Evolutionary conservation across 2,113 vertebrate genomes (phyloP).

Genomic region (Sarotherodon lohbergeri): DNA sequence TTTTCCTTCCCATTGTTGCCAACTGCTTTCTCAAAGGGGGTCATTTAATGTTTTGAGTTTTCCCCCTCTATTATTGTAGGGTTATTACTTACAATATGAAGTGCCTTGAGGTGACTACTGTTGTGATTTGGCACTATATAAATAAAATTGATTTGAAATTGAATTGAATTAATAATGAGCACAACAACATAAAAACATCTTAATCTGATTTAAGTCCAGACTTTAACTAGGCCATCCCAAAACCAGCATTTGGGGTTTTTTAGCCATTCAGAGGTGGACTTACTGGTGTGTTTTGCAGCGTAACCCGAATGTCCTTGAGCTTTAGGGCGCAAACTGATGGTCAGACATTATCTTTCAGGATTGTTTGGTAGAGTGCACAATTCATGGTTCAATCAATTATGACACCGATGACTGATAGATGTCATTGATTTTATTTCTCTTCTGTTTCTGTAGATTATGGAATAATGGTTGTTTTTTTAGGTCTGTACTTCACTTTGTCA

Average conservation of each 20-base stretch:
- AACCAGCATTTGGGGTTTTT: not conserved
- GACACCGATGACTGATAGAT: not conserved
- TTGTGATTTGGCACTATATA: not conserved
- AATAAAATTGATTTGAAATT: not conserved
- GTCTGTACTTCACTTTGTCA: not conserved
- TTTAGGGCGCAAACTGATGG: not conserved
- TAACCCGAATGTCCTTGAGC: fast-evolving
- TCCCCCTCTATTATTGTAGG: not conserved
- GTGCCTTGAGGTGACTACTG: not conserved
- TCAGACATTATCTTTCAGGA: not conserved
- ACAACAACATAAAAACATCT: not conserved
- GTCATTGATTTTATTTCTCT: not conserved
- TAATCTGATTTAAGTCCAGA: not conserved
- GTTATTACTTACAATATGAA: not conserved
- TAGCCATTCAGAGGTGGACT: not conserved
- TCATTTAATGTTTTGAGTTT: not conserved
- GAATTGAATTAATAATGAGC: not conserved
- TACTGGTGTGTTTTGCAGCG: not conserved
- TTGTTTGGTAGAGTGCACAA: not conserved
- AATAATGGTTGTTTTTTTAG: not conserved
- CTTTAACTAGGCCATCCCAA: not conserved
- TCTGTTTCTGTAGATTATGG: not conserved
- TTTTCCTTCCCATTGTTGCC: not conserved
- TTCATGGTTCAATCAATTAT: not conserved
- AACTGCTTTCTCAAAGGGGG: not conserved